A percentile compares a stretch with the other conserved stretches of the same genome.
Conservation (phyloP, 1,140 invertebrate genomes). For the Meloidogyne hapla region DNA sequence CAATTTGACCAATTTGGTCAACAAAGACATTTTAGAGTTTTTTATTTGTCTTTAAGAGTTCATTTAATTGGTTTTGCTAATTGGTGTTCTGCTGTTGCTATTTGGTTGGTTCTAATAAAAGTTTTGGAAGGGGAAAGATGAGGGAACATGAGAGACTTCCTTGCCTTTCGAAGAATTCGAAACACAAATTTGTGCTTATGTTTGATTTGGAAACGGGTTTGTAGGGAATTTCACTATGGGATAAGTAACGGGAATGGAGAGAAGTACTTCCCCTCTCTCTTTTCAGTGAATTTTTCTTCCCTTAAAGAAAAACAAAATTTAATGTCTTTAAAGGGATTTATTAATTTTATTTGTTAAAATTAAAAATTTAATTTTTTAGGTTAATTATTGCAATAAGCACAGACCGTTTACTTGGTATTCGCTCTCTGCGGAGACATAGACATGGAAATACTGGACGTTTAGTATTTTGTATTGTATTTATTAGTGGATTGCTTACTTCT, state of each 20-base stretch:
- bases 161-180: too few species aligned
- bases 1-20: slow-evolving; percentile 49
- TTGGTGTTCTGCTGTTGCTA: slow-evolving; percentile 52
- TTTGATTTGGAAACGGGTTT: too few species aligned
- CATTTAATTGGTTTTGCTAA: slow-evolving; percentile 52
- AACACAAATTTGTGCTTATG: too few species aligned
- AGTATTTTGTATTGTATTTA: slow-evolving; percentile 41
- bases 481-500: slow-evolving; percentile 47
- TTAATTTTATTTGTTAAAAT: too few species aligned
- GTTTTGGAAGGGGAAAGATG: neutral
- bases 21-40: slow-evolving; percentile 39
- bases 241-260: too few species aligned
- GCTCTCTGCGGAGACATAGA: slow-evolving; percentile 39
- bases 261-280: too few species aligned
- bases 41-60: slow-evolving; percentile 40
- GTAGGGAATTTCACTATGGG: too few species aligned
- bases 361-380: slow-evolving; percentile 30
- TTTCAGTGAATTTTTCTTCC: too few species aligned
- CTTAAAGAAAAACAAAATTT: too few species aligned
- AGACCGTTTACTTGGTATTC: slow-evolving; percentile 50
- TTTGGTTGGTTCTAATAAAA: slow-evolving; percentile 35
- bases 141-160: too few species aligned
- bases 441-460: slow-evolving; percentile 41
- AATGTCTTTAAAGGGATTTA: too few species aligned
- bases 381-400: slow-evolving; percentile 54